Base-by-base conservation (phyloP, 1,140 invertebrate species). In the Bombus superbus region DNA sequence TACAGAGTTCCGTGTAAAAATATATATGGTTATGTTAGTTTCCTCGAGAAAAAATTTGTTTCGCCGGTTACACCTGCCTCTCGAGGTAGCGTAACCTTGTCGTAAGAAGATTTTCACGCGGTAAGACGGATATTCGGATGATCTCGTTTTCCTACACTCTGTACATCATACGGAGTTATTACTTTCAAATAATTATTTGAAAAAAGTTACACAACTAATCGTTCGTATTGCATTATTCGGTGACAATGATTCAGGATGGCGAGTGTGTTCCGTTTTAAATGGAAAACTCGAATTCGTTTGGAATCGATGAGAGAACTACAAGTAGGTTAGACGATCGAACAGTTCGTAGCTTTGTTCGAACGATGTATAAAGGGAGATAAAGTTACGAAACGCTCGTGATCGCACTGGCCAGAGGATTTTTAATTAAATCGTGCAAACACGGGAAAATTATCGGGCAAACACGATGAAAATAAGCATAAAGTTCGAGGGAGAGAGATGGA, bases 341-440 rank as follows among this genome's bases (percentile, higher is more conserved):
- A n/a, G 10, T 32, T 64, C 22, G 40, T 38, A 40, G 53, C 40
- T 74, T 82, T 82, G 35, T 57, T n/a, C 15, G 32, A 1, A n/a
- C 10, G 8, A 28, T 38, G 57, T 40, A 35, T 64, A 66, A 82
- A 64, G 81, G 81, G 38, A 25, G 53, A 82, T 64, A 28, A 82
- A 82, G 81, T 57, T 74, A 38, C 68, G 81, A 82, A 73, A 62
- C 53, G n/a, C 28, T 10, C 11, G 32, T 13, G 80, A 81, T 81
- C 38, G 18, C 15, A n/a, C 3, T 73, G 53, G n/a, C 13, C 38
- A 11, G 44, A 35, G 81, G 40, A 74, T 82, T 82, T 82, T 82
- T 74, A 82, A 74, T 82, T 82, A 74, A 82, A 82, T 47, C 69
- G 68, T 38, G 44, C 68, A 81, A 81, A 73, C 80, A 81, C 47